A percentile compares a stretch with the other conserved stretches of the same genome.
These are phyloP conservation scores for Euura lappo DNA, from an alignment of 1,140 invertebrate genomes.

Conservation along the genomic window DNA sequence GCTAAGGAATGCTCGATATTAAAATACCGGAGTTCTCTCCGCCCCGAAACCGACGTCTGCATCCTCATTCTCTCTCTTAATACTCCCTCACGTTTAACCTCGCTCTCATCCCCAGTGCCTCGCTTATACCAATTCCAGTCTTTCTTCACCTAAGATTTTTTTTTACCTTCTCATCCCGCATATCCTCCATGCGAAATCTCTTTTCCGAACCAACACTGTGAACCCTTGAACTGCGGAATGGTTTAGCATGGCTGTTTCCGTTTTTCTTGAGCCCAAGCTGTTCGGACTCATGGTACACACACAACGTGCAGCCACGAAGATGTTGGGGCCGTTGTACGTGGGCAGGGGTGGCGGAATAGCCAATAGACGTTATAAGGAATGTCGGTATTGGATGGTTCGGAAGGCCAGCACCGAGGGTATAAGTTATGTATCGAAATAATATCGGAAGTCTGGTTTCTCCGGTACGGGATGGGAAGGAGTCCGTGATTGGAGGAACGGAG, in stretches of 20 bases:
- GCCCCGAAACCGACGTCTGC: conserved; percentile 25
- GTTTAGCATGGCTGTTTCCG: no score
- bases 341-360: neutral
- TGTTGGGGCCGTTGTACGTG: no score
- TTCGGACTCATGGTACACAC: no score
- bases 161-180: no score
- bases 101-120: conserved; percentile 9
- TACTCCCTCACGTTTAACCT: conserved; percentile 15
- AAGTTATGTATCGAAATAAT: neutral
- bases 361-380: neutral
- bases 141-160: neutral
- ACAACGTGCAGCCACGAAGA: no score
- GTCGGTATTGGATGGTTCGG: neutral
- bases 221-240: no score
- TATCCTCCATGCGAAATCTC: no score
- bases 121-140: conserved; percentile 6
- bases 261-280: no score
- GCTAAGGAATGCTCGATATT: conserved; percentile 60
- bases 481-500: neutral
- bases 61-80: conserved; percentile 11
- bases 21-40: conserved; percentile 58
- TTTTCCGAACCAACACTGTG: no score
- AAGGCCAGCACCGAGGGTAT: neutral
- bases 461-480: neutral
- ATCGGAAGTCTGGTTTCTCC: neutral